Conservation (phyloP, 2,797 vertebrate genomes). For the Hypotaenidia philippensis region DNA sequence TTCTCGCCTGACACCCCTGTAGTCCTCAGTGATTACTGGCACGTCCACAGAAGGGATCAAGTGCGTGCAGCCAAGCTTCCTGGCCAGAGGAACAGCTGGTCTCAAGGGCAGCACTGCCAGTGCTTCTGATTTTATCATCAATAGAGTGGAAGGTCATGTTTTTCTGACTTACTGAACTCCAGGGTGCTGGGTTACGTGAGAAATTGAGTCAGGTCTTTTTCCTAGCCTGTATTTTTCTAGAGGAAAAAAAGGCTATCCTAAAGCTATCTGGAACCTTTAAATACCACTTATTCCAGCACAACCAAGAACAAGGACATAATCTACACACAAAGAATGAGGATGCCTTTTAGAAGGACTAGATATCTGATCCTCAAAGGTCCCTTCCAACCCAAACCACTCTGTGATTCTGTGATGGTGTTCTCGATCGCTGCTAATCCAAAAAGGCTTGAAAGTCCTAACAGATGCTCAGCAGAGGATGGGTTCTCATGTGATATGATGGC, state of each 20-base stretch:
- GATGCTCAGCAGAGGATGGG: background rate
- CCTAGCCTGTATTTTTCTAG: background rate
- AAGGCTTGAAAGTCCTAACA: background rate
- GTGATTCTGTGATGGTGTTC: background rate
- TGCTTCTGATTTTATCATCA: background rate
- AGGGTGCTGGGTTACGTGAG: background rate
- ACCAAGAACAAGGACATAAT: background rate
- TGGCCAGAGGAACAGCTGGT: background rate
- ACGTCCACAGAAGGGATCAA: fast-evolving
- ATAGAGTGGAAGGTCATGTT: background rate
- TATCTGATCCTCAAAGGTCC: too few species aligned
- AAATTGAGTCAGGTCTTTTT: background rate
- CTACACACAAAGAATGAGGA: background rate
- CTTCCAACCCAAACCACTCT: too few species aligned
- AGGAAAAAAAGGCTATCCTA: background rate
- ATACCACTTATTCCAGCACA: background rate
- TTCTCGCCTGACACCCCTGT: background rate
- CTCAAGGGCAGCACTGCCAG: background rate
- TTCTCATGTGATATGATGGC: background rate
- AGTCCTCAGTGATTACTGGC: background rate
- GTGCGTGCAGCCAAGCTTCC: fast-evolving
- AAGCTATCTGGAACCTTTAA: background rate
- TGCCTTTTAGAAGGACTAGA: background rate
- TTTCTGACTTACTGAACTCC: background rate
- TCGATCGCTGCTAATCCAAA: background rate